Evolutionary conservation across 2,888 invertebrate species (phyloP).

Genomic region (Mimachlamys varia): DNA sequence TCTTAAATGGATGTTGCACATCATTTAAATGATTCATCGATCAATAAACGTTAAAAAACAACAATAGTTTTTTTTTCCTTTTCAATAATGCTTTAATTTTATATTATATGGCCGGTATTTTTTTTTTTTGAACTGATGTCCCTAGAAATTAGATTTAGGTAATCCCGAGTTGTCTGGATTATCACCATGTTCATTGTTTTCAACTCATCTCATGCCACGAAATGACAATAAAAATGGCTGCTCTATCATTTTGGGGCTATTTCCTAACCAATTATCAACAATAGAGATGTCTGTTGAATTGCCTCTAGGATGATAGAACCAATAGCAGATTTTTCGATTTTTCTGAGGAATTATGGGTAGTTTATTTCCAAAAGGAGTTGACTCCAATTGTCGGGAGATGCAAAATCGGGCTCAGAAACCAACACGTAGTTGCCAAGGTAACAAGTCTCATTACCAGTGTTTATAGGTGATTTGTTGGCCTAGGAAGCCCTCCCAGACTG

Average conservation of each 20-base stretch:
- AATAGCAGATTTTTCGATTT: neutral
- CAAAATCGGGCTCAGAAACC: neutral
- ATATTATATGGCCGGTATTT: no score
- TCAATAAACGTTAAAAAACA: no score
- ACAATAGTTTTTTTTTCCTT: no score
- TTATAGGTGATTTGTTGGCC: neutral
- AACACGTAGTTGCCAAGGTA: neutral
- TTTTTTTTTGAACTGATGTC: no score
- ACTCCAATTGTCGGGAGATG: neutral
- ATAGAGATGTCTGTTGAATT: neutral
- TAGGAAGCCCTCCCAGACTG: neutral
- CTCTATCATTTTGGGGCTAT: neutral
- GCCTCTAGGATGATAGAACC: neutral
- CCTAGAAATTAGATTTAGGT: no score
- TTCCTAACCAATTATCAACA: neutral
- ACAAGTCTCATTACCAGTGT: neutral
- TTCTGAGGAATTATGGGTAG: neutral
- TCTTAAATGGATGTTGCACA: no score
- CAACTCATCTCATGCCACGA: neutral
- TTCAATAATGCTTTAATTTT: no score
- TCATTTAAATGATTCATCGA: no score
- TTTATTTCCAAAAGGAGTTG: neutral
- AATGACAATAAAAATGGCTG: constrained; percentile 2
- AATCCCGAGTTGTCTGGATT: neutral
- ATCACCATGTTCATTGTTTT: neutral